Evolutionary conservation across 2,888 invertebrate genomes (phyloP), one percentile per base, ranked within the genome.

Genomic region (Eupithecia tripunctaria): DNA sequence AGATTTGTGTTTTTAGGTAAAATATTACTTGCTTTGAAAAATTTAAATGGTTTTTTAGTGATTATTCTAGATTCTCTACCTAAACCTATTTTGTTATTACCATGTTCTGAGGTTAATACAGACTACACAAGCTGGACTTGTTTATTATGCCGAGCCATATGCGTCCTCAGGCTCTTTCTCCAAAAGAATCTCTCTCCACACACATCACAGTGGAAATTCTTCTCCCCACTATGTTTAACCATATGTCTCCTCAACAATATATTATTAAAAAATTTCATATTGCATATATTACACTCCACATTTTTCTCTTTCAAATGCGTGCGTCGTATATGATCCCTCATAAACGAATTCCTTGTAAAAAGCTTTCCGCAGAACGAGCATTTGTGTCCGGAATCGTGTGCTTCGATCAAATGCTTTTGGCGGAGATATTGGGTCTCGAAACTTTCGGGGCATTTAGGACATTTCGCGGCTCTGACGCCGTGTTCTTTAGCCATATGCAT

Each of bases 181-280:
- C 96, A 95, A 56, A 95, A 95, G 76, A 96, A 95, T 78, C 95
- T 91, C 75, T 95, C 95, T 0, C 95, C 95, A 72, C 96, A 96
- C 1, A 95, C 87, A 65, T 96, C 95, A 76, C 96, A 96, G 68
- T 95, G 94, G 74, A 95, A 95, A 65, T 93, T 94, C 71, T 95
- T 95, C 56, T 95, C 95, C 2, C 95, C 95, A 60, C 94, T 94
- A 71, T 94, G 94, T 67, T 92, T 94, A 0, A 93, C 89, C 92
- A 94, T 92, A 67, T 94, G 94, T 1, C 92, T 81, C 51, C 91
- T 86, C 12, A 93, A 71, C 8, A 94, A 84, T 6, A 93, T 91
- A 72, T 92, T 92, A 68, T 93, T 94, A 47, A 94, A 94, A 78
- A 94, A 94, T 79, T 91, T 93, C 88, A 93, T 92, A 71, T 84